Evolutionary conservation across 1,140 invertebrate genomes (phyloP).

Genomic region (Coboldia fuscipes): DNA sequence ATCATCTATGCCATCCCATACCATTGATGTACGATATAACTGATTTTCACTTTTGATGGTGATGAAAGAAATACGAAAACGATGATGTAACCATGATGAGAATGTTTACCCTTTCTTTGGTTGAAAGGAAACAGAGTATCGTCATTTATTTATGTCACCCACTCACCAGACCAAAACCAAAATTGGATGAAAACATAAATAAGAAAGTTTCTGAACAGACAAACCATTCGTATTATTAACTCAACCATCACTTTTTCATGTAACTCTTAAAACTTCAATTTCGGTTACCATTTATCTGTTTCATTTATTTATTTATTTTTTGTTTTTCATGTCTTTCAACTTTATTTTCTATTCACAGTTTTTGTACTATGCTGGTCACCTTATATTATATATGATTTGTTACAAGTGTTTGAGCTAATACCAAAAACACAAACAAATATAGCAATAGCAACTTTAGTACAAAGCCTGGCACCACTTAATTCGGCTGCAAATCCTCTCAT

Average conservation of each 20-base stretch:
- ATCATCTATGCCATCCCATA: conserved; percentile 2
- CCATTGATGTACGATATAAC: neutral
- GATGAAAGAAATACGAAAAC: neutral
- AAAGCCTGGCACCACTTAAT: conserved; percentile 81
- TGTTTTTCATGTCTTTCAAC: neutral
- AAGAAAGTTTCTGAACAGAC: too few species aligned
- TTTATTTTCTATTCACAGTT: conserved; percentile 34
- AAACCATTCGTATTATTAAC: too few species aligned
- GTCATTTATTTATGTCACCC: too few species aligned
- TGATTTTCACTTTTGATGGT: neutral
- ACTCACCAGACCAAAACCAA: too few species aligned
- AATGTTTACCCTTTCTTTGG: neutral
- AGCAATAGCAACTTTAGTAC: conserved; percentile 76
- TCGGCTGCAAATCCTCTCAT: conserved; percentile 88
- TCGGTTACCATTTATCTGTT: too few species aligned
- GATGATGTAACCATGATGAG: neutral
- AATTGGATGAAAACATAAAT: too few species aligned
- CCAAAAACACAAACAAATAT: conserved; percentile 57
- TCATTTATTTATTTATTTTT: neutral
- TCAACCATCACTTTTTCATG: too few species aligned
- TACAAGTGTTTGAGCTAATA: conserved; percentile 75
- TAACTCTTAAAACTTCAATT: too few species aligned
- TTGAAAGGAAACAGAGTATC: too few species aligned
- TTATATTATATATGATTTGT: conserved; percentile 80
- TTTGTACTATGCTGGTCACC: conserved; percentile 93